A percentile compares a stretch with the other conserved stretches of the same genome.
phyloP scores from a whole-genome alignment of 2,113 vertebrate species.

The Salvelinus fontinalis region DNA sequence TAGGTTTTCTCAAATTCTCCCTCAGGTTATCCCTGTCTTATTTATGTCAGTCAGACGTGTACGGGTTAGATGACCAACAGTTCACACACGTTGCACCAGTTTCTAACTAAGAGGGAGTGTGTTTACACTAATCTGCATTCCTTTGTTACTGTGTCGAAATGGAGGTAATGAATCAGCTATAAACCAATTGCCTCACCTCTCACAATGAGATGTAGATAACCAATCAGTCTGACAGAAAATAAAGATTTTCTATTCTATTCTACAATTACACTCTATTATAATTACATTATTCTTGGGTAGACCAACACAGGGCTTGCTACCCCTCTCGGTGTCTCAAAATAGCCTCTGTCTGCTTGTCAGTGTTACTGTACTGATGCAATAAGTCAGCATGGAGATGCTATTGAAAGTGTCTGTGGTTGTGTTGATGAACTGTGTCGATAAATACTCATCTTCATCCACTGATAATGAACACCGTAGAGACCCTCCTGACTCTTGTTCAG shows the following conservation, averaged over 20 bases:
- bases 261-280: too few species aligned
- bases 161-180: too few species aligned
- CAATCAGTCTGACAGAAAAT: too few species aligned
- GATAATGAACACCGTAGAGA: slow-evolving; percentile 14
- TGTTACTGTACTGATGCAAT: too few species aligned
- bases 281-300: too few species aligned
- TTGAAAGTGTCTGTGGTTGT: slow-evolving; percentile 3
- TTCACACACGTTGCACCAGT: neutral
- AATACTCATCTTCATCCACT: slow-evolving; percentile 7
- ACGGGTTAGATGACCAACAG: too few species aligned
- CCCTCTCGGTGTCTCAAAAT: too few species aligned
- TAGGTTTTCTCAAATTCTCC: neutral
- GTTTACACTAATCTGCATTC: neutral
- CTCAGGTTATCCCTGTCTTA: neutral
- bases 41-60: neutral
- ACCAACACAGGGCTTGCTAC: too few species aligned
- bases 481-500: too few species aligned
- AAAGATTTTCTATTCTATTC: too few species aligned
- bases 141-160: neutral
- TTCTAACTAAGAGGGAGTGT: neutral
- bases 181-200: too few species aligned
- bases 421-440: neutral
- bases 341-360: neutral
- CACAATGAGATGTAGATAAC: too few species aligned
- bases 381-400: slow-evolving; percentile 2